These are phyloP conservation scores for Thereva unica DNA, from an alignment of 2,888 invertebrate genomes.

Conservation along the genomic window DNA sequence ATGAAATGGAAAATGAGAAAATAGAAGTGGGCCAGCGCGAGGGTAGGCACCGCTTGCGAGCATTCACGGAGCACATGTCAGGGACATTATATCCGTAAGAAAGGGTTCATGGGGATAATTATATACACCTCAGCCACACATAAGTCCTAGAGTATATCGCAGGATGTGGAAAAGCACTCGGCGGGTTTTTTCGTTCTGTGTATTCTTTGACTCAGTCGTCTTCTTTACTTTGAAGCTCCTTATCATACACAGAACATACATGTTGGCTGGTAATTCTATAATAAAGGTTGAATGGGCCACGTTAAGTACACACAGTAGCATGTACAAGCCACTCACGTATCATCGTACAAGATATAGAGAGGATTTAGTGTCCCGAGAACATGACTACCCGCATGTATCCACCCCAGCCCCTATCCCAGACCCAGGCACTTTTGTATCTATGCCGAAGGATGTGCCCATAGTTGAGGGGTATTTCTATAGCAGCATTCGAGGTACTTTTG, in stretches of 20 bases:
- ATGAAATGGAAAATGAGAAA: conserved; percentile 34
- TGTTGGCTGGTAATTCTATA: conserved; percentile 34
- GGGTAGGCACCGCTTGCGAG: background rate
- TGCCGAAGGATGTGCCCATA: conserved; percentile 23
- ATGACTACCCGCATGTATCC: conserved; percentile 25
- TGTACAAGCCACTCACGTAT: conserved; percentile 31
- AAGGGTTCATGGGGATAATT: conserved; percentile 2
- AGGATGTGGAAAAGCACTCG: conserved; percentile 28
- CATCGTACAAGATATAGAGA: conserved; percentile 23
- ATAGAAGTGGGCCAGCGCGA: conserved; percentile 21
- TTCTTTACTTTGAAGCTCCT: conserved; percentile 31
- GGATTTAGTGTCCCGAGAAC: conserved; percentile 30
- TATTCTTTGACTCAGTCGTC: conserved; percentile 30
- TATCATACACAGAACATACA: conserved; percentile 32
- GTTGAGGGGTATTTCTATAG: conserved; percentile 30
- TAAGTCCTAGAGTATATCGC: conserved; percentile 13
- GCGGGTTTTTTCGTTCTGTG: conserved; percentile 1
- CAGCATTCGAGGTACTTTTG: conserved; percentile 29
- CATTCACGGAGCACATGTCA: conserved; percentile 14
- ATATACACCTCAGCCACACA: conserved; percentile 8
- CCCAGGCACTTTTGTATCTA: conserved; percentile 11
- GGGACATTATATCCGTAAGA: conserved; percentile 12
- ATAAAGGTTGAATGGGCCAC: conserved; percentile 35
- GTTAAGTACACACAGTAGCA: conserved; percentile 32
- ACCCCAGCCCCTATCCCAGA: conserved; percentile 6